Percentiles rank a stretch among this genome's conserved stretches.
These are phyloP conservation scores for Stegodyphus mimosarum DNA, from an alignment of 1,140 invertebrate genomes.

Conservation along the genomic window DNA sequence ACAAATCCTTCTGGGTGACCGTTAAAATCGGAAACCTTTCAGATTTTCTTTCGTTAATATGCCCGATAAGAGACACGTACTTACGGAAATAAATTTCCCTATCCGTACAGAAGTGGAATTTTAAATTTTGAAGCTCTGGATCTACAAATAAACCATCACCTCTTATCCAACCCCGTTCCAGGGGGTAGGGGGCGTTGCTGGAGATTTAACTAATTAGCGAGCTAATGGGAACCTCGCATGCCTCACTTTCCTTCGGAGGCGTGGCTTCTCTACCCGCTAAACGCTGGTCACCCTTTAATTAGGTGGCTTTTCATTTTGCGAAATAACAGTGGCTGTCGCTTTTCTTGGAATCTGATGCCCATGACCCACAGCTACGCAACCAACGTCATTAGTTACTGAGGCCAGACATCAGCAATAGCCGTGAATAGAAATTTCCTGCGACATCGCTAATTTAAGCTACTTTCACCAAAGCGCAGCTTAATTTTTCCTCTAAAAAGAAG, in stretches of 20 bases:
- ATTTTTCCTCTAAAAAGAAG: not conserved
- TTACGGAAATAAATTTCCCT: too few species aligned
- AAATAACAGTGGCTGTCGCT: not conserved
- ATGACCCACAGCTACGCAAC: not conserved
- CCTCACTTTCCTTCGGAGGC: constrained; percentile 1
- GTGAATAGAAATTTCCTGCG: not conserved
- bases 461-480: too few species aligned
- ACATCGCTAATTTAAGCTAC: too few species aligned
- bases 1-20: too few species aligned
- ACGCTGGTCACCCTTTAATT: constrained; percentile 45
- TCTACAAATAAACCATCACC: constrained; percentile 2
- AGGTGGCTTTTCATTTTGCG: constrained; percentile 17
- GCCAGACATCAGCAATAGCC: not conserved
- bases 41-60: too few species aligned
- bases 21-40: too few species aligned
- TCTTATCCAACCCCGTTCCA: constrained; percentile 27
- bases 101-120: too few species aligned
- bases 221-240: constrained; percentile 50
- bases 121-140: too few species aligned
- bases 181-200: constrained; percentile 23
- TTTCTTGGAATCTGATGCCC: not conserved
- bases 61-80: too few species aligned
- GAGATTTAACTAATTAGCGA: constrained; percentile 41
- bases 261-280: not conserved
- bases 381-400: not conserved